Evolutionary conservation across 2,113 vertebrate species (phyloP).

Genomic region (Rhea americana): DNA sequence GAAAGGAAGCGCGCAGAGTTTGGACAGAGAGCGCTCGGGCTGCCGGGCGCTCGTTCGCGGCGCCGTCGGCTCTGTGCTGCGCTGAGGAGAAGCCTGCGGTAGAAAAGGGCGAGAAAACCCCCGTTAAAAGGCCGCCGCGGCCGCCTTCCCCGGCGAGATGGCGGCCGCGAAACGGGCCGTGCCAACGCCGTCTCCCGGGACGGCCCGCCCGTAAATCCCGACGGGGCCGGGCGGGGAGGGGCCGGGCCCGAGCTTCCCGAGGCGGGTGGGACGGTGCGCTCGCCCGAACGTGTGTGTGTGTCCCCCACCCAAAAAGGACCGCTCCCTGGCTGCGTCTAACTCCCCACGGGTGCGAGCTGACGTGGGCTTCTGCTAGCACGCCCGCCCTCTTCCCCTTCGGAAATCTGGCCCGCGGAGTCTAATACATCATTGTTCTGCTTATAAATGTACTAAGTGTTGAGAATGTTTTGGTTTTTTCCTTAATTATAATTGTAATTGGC

Average conservation of each 20-base stretch:
- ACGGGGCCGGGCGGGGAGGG: constrained; percentile 52
- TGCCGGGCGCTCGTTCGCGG: not conserved
- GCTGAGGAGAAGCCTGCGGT: not conserved
- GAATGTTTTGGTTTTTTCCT: constrained; percentile 80
- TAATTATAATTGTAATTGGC: constrained; percentile 90
- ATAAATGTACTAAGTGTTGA: constrained; percentile 81
- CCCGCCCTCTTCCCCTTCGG: constrained; percentile 52
- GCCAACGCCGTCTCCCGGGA: not conserved
- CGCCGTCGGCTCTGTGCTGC: not conserved
- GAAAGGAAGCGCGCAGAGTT: constrained; percentile 4
- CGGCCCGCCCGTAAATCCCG: constrained; percentile 42
- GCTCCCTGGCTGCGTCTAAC: constrained; percentile 59
- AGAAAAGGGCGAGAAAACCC: constrained; percentile 25
- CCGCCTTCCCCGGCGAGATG: not conserved
- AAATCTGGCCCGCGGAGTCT: constrained; percentile 70
- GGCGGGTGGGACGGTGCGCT: constrained; percentile 22
- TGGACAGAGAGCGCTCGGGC: not conserved
- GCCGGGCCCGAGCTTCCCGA: constrained; percentile 61
- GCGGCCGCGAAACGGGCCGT: not conserved
- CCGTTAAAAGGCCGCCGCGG: constrained; percentile 21
- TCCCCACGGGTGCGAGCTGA: constrained; percentile 42
- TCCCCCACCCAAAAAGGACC: constrained; percentile 18
- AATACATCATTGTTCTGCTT: constrained; percentile 76
- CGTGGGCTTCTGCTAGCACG: constrained; percentile 63
- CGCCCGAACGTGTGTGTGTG: constrained; percentile 19